These are phyloP conservation scores for Ianthella basta DNA, from an alignment of 37 sponge, comb jelly and placozoan genomes.

Conservation along the genomic window DNA sequence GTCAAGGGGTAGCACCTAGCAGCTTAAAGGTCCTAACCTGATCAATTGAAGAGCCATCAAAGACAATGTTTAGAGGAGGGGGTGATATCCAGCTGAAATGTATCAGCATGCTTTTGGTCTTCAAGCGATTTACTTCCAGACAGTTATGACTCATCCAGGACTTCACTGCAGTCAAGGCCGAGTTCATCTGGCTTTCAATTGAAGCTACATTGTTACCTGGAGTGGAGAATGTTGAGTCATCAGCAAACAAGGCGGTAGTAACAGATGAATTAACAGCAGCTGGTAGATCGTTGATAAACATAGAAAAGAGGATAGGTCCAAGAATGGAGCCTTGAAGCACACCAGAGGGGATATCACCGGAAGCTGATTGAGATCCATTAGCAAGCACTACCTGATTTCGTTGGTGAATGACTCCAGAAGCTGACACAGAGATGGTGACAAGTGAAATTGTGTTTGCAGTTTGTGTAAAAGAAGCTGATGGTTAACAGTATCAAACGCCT, in stretches of 20 bases:
- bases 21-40: constrained; percentile 20
- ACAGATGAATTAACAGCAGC: constrained; percentile 12
- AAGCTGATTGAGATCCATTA: background rate
- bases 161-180: background rate
- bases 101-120: constrained; percentile 16
- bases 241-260: constrained; percentile 19
- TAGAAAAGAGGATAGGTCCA: constrained; percentile 27
- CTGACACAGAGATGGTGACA: constrained; percentile 14
- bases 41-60: constrained; percentile 5
- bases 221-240: constrained; percentile 24
- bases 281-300: constrained; percentile 23
- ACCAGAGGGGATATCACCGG: constrained; percentile 2
- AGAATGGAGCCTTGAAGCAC: constrained; percentile 29
- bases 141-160: constrained; percentile 23
- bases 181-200: constrained; percentile 16
- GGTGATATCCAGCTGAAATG: constrained; percentile 7
- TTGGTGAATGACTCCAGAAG: constrained; percentile 16
- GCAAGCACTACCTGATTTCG: constrained; percentile 6
- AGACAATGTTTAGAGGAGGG: constrained; percentile 18
- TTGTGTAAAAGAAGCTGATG: constrained; percentile 20
- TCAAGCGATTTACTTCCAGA: background rate
- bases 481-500: constrained; percentile 18
- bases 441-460: background rate
- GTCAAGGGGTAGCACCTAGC: constrained; percentile 1
- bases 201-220: background rate